phyloP scores from a whole-genome alignment of 2,797 vertebrate genomes.

The Myiotriccus ornatus region DNA sequence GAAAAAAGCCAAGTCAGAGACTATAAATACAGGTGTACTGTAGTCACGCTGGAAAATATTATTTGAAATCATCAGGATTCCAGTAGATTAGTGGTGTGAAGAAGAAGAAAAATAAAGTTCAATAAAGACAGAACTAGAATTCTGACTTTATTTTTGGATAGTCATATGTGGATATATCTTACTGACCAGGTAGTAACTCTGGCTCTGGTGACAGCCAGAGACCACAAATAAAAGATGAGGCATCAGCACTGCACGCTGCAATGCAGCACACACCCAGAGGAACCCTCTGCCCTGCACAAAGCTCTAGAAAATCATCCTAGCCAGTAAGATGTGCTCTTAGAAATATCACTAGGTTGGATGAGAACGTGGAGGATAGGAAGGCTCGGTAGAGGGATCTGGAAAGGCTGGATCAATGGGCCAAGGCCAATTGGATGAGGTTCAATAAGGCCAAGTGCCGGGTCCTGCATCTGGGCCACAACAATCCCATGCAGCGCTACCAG shows the following conservation, averaged over 20 bases:
- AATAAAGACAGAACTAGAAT: not conserved
- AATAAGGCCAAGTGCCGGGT: fast-evolving
- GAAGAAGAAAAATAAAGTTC: not conserved
- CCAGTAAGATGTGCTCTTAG: not conserved
- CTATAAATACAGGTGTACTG: no score
- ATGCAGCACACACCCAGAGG: not conserved
- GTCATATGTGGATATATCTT: not conserved
- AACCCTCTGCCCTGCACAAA: not conserved
- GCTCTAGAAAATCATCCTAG: not conserved
- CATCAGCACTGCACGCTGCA: not conserved
- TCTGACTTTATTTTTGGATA: not conserved
- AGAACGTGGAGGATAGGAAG: not conserved
- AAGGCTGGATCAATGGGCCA: fast-evolving
- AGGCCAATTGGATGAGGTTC: fast-evolving
- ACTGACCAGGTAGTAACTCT: not conserved
- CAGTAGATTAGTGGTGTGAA: not conserved
- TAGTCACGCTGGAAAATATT: not conserved
- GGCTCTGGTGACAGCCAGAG: not conserved
- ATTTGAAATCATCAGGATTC: not conserved
- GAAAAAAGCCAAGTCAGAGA: not conserved
- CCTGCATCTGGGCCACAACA: fast-evolving
- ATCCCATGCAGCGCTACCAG: fast-evolving
- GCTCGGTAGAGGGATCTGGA: no score
- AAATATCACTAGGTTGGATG: not conserved
- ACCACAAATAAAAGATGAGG: not conserved